Evolutionary conservation across 2,888 invertebrate genomes (phyloP), one percentile per base, ranked within the genome.

Genomic region (Formica aserva): DNA sequence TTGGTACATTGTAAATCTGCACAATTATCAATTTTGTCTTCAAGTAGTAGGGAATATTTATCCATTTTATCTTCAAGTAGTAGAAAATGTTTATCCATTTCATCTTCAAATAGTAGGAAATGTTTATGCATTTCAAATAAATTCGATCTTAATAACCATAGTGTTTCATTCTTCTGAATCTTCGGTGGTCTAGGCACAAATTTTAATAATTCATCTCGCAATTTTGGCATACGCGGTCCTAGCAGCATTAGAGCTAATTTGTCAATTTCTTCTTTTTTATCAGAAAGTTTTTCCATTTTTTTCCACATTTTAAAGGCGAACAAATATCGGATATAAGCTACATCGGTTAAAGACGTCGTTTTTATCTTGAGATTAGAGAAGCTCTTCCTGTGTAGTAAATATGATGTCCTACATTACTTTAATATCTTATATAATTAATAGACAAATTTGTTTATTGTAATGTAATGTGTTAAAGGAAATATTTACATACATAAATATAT

Each of bases 241-340:
- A 94, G 76, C 72, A 93, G 90, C 15, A 41, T 85, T 32, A 91
- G 15, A 15, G 92, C 94, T 63, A 93, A 82, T 26, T 90, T 85
- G 80, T 93, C 91, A 26, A 94, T 91, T 86, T 88, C 86, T 55
- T 88, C 88, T 55, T 86, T 91, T 57, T 92, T 91, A 8, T 87
- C 78, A 22, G 90, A 83, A 81, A 91, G 91, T 48, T 90, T 85
- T 55, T 88, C 91, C 9, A 91, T 85, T 57, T 89, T 92, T 88
- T 91, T 92, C 94, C 94, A 94, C 15, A 93, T 84, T 85, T 93
- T 93, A 11, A 94, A 91, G 65, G 91, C 88, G 32, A 94, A 88
- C 76, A 94, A 88, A 85, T 93, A 94, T 81, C 93, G 91, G 15
- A 92, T 87, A 86, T 94, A 94, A 29, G 89, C 87, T 72, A 92